phyloP scores from a whole-genome alignment of 2,113 vertebrate genomes.

The Sinocyclocheilus anophthalmus region DNA sequence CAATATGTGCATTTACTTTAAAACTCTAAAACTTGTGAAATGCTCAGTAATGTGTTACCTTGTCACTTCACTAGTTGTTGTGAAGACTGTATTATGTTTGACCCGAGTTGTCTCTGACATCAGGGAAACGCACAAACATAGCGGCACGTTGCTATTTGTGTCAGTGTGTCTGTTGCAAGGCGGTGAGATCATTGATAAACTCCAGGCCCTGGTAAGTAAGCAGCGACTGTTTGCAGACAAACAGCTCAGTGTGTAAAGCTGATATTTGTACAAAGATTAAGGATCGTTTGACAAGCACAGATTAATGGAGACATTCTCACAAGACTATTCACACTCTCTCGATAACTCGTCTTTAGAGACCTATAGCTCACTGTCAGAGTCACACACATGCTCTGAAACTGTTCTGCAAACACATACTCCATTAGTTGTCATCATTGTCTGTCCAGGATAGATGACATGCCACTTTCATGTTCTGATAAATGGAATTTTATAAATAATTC shows the following conservation, averaged over 20 bases:
- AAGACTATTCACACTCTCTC: constrained; percentile 70
- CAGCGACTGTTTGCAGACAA: constrained; percentile 71
- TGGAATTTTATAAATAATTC: background rate
- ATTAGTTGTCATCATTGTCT: background rate
- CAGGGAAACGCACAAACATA: constrained; percentile 20
- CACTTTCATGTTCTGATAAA: constrained; percentile 34
- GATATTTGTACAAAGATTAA: constrained; percentile 82
- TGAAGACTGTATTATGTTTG: constrained; percentile 2
- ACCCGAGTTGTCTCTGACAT: constrained; percentile 22
- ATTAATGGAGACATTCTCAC: constrained; percentile 72
- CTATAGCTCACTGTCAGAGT: constrained; percentile 44
- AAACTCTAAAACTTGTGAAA: background rate
- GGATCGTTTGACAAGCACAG: constrained; percentile 72
- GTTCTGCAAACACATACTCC: constrained; percentile 27
- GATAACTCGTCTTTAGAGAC: constrained; percentile 47
- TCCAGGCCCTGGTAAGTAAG: constrained; percentile 72
- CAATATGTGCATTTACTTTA: background rate
- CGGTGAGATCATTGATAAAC: constrained; percentile 75
- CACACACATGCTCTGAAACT: constrained; percentile 44
- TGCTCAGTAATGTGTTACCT: background rate
- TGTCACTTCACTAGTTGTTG: background rate
- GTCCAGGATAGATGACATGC: constrained; percentile 53
- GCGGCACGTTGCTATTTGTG: constrained; percentile 54
- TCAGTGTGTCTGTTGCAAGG: constrained; percentile 58
- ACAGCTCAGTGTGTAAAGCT: constrained; percentile 74